Percentiles rank a stretch among this genome's conserved stretches.
Evolutionary conservation across 2,113 vertebrate genomes (phyloP).

Genomic region (Larimichthys crocea): DNA sequence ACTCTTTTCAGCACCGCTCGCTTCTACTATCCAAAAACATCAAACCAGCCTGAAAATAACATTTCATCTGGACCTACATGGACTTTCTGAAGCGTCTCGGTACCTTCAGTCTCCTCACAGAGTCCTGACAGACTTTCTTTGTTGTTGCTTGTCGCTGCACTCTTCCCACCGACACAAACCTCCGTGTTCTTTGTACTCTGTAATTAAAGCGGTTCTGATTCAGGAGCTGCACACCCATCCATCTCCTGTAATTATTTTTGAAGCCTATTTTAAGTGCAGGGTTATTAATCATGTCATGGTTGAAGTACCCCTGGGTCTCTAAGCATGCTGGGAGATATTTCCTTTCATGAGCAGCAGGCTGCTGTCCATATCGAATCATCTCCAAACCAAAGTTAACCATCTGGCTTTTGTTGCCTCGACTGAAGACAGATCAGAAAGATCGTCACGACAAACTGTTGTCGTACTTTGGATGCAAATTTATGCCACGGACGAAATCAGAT

Average conservation of each 20-base stretch:
- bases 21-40: neutral
- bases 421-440: conserved; percentile 5
- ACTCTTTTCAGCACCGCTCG: neutral
- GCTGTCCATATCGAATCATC: conserved; percentile 1
- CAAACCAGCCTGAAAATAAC: neutral
- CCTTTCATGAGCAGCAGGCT: conserved; percentile 22
- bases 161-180: conserved; percentile 32
- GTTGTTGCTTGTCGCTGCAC: conserved; percentile 10
- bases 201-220: conserved; percentile 39
- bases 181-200: conserved; percentile 10
- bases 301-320: conserved; percentile 26
- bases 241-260: conserved; percentile 46
- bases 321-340: conserved; percentile 42
- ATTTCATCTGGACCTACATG: neutral
- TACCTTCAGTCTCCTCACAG: neutral
- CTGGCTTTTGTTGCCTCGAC: conserved; percentile 29
- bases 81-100: neutral
- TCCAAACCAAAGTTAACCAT: conserved; percentile 16
- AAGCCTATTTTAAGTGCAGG: conserved; percentile 52
- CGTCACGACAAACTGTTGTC: neutral
- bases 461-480: neutral
- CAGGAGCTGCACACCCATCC: conserved; percentile 25
- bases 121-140: neutral
- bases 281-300: conserved; percentile 57
- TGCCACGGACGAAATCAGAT: neutral